Evolutionary conservation across 2,113 vertebrate species (phyloP).

Genomic region (Cavia porcellus): DNA sequence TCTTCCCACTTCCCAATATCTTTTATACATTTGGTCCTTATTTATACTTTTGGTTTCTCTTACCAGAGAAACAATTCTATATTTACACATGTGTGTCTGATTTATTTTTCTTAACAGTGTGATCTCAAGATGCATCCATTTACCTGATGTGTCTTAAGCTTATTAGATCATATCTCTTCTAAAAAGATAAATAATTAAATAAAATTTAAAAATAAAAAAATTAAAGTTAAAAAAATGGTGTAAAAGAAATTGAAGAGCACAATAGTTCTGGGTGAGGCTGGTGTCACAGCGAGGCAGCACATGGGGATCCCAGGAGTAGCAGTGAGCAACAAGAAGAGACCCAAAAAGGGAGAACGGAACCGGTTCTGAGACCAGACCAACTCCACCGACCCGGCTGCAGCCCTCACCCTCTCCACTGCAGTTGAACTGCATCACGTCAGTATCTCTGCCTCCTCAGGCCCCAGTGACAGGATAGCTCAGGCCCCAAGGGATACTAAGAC

Average conservation of each 20-base stretch:
- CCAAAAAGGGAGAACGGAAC: neutral
- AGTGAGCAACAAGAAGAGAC: neutral
- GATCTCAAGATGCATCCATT: too few species aligned
- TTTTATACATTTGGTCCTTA: too few species aligned
- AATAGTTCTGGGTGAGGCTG: neutral
- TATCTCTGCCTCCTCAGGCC: neutral
- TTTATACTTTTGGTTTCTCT: too few species aligned
- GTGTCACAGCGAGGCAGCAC: neutral
- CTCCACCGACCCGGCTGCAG: neutral
- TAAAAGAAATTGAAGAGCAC: too few species aligned
- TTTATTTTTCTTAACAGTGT: too few species aligned
- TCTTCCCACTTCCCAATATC: too few species aligned
- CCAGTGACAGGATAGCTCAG: neutral
- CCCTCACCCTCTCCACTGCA: neutral
- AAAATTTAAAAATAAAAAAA: too few species aligned
- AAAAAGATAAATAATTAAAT: neutral
- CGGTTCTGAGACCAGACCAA: neutral
- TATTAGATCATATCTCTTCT: neutral
- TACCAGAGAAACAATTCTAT: too few species aligned
- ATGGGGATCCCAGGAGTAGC: neutral
- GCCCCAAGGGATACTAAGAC: neutral
- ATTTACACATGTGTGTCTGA: too few species aligned
- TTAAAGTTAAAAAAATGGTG: neutral
- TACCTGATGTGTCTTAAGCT: too few species aligned
- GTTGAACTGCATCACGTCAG: neutral